Evolutionary conservation across 2,113 vertebrate genomes (phyloP), one percentile per base, ranked within the genome.

Genomic region (Cromileptes altivelis): DNA sequence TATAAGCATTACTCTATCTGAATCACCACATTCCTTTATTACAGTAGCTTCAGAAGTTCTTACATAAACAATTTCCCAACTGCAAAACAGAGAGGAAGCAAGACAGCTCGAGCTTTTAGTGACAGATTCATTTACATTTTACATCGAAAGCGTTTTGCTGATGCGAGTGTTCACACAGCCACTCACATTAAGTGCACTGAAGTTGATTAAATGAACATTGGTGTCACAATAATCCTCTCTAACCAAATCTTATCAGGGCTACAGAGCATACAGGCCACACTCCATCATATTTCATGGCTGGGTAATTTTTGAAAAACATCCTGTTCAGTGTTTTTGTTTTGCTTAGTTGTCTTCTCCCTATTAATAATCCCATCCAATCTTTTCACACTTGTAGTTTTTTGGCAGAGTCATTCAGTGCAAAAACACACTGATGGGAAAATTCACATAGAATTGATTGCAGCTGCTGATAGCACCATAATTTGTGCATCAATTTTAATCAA

Each of bases 61-160:
- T 82, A 81, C 78, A 83, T 90, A 90, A 91, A 92, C 86, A 84
- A 81, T 84, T 88, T 89, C 83, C 42, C 72, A 17, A 17, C 49
- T 42, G 33, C 62, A 79, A 78, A 88, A 82, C 80, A 65, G 77
- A 56, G 63, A 9, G 33, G 76, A 55, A 37, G 81, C 17, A 3
- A 79, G 86, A 80, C 74, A 58, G 81, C 71, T 50, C 8, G 13
- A 79, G 85, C 77, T 85, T 81, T 90, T 75, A 78, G 86, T 77
- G 92, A 92, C 86, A 75, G 83, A 89, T 84, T 87, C 84, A 90
- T 91, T 92, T 91, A 85, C 85, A 90, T 88, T 91, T 92, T 85
- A 86, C 82, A 88, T 75, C 33, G 21, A 33, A 78, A 79, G 70
- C 71, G 14, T 89, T 92, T 91, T 89, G 91, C 85, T 89, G 85